Evolutionary conservation across 53 echinoderm and acorn worm genomes (phyloP).

Genomic region (Henricia sp.): DNA sequence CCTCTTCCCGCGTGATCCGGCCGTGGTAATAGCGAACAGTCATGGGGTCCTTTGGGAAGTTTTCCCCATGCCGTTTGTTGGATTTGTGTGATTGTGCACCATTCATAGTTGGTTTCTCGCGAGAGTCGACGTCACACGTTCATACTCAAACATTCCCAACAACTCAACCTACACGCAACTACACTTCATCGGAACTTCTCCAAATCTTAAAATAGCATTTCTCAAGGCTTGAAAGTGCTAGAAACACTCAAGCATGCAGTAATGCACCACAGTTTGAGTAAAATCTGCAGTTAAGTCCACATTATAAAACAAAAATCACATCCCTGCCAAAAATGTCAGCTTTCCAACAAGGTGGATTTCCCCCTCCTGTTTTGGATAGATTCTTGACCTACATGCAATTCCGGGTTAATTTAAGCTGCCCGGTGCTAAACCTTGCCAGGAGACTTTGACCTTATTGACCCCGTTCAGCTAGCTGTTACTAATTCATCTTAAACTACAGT

Average conservation of each 20-base stretch:
- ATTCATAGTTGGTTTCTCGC: slow-evolving; percentile 19
- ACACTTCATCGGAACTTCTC: neutral
- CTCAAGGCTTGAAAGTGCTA: neutral
- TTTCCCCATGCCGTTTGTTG: slow-evolving; percentile 6
- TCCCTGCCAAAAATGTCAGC: neutral
- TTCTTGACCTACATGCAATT: neutral
- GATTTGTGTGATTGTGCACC: slow-evolving; percentile 23
- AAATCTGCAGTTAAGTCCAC: neutral
- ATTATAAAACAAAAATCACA: neutral
- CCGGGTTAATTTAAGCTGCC: neutral
- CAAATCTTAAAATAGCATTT: neutral
- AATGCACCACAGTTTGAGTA: neutral
- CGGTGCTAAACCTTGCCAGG: neutral
- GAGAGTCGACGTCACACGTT: neutral
- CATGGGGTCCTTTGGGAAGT: slow-evolving; percentile 70
- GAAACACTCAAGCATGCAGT: neutral
- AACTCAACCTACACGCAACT: neutral
- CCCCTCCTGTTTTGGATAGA: neutral
- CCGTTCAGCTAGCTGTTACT: too few relatives aligned
- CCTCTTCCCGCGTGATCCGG: slow-evolving; percentile 93
- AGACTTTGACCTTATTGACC: neutral
- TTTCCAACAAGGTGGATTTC: neutral
- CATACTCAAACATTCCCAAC: neutral
- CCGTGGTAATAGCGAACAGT: slow-evolving; percentile 87
- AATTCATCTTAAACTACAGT: too few relatives aligned